Conservation (phyloP, 2,888 invertebrate species). For the Agonopterix alstromeriana region DNA sequence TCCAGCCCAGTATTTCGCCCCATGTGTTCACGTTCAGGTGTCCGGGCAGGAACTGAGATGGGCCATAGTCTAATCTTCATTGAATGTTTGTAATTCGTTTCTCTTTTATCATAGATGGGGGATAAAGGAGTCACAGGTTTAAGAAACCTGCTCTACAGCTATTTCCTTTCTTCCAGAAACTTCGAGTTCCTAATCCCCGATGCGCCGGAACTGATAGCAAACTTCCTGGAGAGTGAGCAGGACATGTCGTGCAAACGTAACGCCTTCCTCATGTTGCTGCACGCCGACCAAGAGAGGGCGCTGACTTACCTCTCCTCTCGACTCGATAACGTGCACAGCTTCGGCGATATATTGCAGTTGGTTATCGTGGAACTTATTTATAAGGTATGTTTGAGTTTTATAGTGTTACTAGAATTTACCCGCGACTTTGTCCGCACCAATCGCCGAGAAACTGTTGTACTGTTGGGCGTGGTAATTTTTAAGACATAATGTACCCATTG, state of each 20-base stretch:
- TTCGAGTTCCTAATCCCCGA: slow-evolving; percentile 99
- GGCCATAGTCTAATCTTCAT: no score
- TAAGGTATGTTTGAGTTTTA: slow-evolving; percentile 81
- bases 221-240: slow-evolving; percentile 96
- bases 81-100: no score
- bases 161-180: slow-evolving; percentile 80
- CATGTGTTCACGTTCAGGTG: no score
- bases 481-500: no score
- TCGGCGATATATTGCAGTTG: slow-evolving; percentile 98
- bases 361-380: slow-evolving; percentile 99
- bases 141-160: no score
- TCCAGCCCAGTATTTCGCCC: no score
- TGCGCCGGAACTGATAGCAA: slow-evolving; percentile 97
- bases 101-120: no score
- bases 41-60: no score
- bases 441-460: no score
- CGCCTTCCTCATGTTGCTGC: slow-evolving; percentile 98
- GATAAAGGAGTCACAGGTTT: no score
- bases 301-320: slow-evolving; percentile 94
- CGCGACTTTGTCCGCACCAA: not conserved
- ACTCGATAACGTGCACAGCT: slow-evolving; percentile 94
- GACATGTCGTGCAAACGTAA: slow-evolving; percentile 99
- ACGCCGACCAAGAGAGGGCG: slow-evolving; percentile 97
- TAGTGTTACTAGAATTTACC: not conserved
- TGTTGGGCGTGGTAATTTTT: no score